Evolutionary conservation across 2,888 invertebrate genomes (phyloP).

Genomic region (Xestoiulus laeticollis): DNA sequence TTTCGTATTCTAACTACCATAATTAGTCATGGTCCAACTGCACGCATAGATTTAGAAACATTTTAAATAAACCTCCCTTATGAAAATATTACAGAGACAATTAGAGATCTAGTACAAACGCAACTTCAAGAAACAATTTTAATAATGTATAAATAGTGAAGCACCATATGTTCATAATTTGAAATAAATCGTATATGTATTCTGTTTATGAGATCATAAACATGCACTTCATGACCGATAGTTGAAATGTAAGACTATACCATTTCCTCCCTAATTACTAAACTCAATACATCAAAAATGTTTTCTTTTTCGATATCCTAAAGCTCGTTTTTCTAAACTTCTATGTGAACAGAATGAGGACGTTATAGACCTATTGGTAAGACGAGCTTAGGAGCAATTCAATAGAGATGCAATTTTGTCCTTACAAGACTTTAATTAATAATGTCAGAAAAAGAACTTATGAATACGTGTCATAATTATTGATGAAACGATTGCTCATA

Average conservation of each 20-base stretch:
- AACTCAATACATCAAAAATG: neutral
- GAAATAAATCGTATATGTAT: no score
- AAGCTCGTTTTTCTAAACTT: neutral
- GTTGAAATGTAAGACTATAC: neutral
- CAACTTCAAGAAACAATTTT: no score
- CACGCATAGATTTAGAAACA: neutral
- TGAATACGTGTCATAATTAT: constrained; percentile 30
- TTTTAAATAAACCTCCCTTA: neutral
- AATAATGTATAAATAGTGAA: no score
- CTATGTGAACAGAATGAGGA: neutral
- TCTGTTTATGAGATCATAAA: neutral
- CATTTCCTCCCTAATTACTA: neutral
- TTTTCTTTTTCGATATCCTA: neutral
- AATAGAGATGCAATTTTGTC: neutral
- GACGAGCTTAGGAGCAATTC: neutral
- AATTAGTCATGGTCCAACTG: neutral
- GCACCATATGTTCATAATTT: no score
- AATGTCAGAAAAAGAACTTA: constrained; percentile 8
- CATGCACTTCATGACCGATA: neutral
- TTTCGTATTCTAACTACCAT: neutral
- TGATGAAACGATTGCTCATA: constrained; percentile 28
- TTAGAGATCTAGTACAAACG: no score
- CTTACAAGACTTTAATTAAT: constrained; percentile 8
- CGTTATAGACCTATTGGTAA: neutral
- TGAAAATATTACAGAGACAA: neutral